These are phyloP conservation scores for Ichneumoninae sp. DNA, from an alignment of 2,888 invertebrate species.

Conservation along the genomic window DNA sequence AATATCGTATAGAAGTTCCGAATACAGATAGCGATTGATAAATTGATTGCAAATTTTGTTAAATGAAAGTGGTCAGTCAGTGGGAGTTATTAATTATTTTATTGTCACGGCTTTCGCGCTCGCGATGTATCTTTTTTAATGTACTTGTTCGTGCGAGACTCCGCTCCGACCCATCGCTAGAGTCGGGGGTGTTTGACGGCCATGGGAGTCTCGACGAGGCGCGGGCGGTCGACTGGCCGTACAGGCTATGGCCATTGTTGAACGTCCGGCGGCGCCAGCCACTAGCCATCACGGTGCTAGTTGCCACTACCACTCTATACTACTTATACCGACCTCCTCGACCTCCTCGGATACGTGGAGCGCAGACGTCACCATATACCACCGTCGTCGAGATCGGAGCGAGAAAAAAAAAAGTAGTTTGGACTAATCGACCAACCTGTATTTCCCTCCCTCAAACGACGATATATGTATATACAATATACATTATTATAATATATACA, in stretches of 20 bases:
- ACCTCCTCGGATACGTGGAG: constrained; percentile 62
- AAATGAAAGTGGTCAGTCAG: no score
- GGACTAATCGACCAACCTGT: constrained; percentile 35
- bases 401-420: constrained; percentile 19
- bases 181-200: constrained; percentile 80
- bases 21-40: no score
- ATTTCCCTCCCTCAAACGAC: background rate
- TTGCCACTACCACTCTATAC: constrained; percentile 62
- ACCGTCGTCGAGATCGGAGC: constrained; percentile 42
- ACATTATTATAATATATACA: no score
- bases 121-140: background rate
- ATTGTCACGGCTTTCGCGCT: background rate
- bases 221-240: constrained; percentile 70
- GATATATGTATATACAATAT: no score
- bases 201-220: constrained; percentile 75
- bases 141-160: constrained; percentile 29
- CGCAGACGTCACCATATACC: constrained; percentile 58
- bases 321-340: constrained; percentile 70
- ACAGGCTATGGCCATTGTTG: constrained; percentile 77
- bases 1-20: no score
- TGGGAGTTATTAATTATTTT: background rate
- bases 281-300: constrained; percentile 76
- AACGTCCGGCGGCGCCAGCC: constrained; percentile 82
- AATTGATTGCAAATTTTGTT: no score
- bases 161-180: constrained; percentile 71